These are phyloP conservation scores for Coptotermes formosanus DNA, from an alignment of 1,140 invertebrate species.

Conservation along the genomic window DNA sequence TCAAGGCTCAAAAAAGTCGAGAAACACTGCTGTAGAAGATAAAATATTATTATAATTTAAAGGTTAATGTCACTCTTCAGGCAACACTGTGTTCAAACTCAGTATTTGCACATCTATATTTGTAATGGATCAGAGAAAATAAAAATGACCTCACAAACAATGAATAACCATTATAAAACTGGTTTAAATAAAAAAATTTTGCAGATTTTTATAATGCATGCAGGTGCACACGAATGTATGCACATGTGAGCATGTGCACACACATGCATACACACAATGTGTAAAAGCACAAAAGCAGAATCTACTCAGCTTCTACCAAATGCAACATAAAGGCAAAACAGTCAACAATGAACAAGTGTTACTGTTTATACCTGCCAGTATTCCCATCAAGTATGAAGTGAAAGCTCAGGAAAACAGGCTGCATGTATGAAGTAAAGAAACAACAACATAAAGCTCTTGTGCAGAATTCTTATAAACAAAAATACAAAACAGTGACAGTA, in stretches of 20 bases:
- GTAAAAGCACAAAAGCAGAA: background rate
- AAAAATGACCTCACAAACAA: too few species aligned
- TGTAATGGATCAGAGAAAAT: too few species aligned
- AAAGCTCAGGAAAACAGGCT: constrained; percentile 34
- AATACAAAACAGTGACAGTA: background rate
- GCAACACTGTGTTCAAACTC: too few species aligned
- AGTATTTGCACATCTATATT: too few species aligned
- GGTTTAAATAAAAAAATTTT: too few species aligned
- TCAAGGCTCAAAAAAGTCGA: too few species aligned
- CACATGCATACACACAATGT: background rate
- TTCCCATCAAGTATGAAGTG: constrained; percentile 21
- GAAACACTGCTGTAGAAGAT: too few species aligned
- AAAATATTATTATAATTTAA: too few species aligned
- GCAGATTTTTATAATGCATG: background rate
- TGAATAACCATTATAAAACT: too few species aligned
- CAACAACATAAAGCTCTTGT: constrained; percentile 5
- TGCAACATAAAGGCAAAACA: background rate
- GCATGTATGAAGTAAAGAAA: constrained; percentile 29
- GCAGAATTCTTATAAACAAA: background rate
- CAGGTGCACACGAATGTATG: background rate
- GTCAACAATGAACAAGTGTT: background rate
- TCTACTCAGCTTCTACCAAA: background rate
- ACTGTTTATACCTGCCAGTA: constrained; percentile 9
- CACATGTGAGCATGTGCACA: background rate
- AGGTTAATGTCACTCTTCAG: too few species aligned